Evolutionary conservation across 2,113 vertebrate species (phyloP), one percentile per base, ranked within the genome.

Genomic region (Xiphias gladius): DNA sequence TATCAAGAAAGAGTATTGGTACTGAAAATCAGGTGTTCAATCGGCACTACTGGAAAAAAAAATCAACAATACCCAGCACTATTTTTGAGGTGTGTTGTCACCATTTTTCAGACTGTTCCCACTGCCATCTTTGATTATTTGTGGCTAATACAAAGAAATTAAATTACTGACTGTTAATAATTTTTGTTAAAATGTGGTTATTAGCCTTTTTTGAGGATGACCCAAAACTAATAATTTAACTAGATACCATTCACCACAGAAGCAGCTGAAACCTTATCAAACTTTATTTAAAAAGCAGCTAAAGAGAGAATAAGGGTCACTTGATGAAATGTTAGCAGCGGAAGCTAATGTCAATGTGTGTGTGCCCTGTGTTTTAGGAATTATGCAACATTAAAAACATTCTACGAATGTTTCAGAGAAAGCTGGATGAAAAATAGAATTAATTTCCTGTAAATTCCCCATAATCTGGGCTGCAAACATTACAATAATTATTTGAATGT

Each of bases 291-390:
- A 52, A 57, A 64, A 75, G 32, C 6, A 54, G 20, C 52, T 63
- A 72, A 81, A 65, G 37, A 74, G 54, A 80, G 77, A 69, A 74
- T 62, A 83, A 67, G 37, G 16, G 67, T 61, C 35, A 14, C 11
- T 67, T 83, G 74, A 80, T 78, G 70, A 68, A 26, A 84, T 39
- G 50, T 70, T 52, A 46, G 13, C 9, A 39, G 64, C 39, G 61
- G 52, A 46, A 50, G 68, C 17, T 58, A 59, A 63, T 71, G 37
- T 64, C n/a, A 14, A 26, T 68, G 55, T 19, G 30, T 64, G 64
- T 61, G 55, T 52, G 2, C 39, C 24, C 50, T 58, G 58, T 71
- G 52, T n/a, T 78, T 64, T 48, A 30, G 52, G 19, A 73, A 54
- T 46, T 8, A 10, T 1, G 54, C 17, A 14, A 54, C 9, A 30